A percentile compares a stretch with the other conserved stretches of the same genome.
Conservation (phyloP, 2,113 vertebrate species). For the Ranitomeya imitator region DNA sequence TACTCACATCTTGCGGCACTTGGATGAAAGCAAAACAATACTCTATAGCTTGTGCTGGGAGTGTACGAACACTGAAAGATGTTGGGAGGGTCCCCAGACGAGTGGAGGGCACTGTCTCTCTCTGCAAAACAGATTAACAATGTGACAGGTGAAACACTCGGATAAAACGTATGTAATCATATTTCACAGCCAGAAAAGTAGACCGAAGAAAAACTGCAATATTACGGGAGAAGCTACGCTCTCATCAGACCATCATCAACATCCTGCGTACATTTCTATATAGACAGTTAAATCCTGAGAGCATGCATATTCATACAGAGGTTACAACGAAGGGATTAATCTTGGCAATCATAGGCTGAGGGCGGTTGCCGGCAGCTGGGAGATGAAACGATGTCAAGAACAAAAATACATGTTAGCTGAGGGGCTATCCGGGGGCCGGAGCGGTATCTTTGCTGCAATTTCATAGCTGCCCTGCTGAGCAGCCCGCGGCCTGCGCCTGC, state of each 20-base stretch:
- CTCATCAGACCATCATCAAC: background rate
- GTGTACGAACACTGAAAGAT: constrained; percentile 83
- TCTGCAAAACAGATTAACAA: constrained; percentile 68
- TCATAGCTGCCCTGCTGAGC: constrained; percentile 47
- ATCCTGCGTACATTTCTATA: background rate
- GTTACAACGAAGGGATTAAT: constrained; percentile 42
- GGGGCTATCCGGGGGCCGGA: constrained; percentile 47
- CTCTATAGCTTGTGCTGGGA: constrained; percentile 89
- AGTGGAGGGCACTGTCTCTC: constrained; percentile 82
- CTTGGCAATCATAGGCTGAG: constrained; percentile 31
- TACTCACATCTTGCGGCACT: constrained; percentile 89
- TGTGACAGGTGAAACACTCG: background rate
- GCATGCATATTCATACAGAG: constrained; percentile 18
- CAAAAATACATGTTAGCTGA: constrained; percentile 44
- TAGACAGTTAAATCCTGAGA: constrained; percentile 20
- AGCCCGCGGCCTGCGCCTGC: constrained; percentile 38
- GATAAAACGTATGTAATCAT: background rate
- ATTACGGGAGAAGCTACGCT: background rate
- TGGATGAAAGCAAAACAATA: constrained; percentile 89
- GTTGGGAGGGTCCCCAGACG: constrained; percentile 84
- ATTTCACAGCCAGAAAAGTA: background rate
- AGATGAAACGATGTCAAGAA: constrained; percentile 52
- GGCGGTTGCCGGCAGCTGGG: constrained; percentile 43
- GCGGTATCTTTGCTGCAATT: constrained; percentile 43
- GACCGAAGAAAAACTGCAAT: background rate